Base-by-base conservation (phyloP, 2,888 invertebrate genomes). In the Ochropleura plecta region DNA sequence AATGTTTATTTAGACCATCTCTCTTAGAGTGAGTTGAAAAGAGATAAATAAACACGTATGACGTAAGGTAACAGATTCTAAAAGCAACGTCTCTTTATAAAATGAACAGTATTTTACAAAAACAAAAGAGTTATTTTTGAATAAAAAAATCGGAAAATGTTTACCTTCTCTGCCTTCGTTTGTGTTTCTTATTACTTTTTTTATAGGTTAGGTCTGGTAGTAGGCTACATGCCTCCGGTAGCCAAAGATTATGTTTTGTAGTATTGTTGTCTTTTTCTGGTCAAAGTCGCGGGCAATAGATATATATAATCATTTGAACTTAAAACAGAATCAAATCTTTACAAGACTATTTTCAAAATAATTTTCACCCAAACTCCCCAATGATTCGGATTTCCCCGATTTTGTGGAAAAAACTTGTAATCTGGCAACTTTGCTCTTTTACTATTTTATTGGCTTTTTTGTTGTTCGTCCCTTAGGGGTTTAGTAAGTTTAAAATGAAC, bases 361-460 rank as follows among this genome's bases (percentile, higher is more conserved):
- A 59, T 30, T 40, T 14, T 14, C 40, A 44, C 16, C 16, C 3
- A 46, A 53, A 73, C 46, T 64, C 60, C 73, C 59, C 8, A 55
- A 70, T 42, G 69, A 65, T 73, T 79, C 5, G 10, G 51, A 72
- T 70, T 73, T 67, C 71, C 71, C 62, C 48, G 44, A 73, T 20
- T 44, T 60, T 48, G 42, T 42, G 59, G 79, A 55, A 55, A 76
- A 83, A 78, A 60, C 40, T 42, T 51, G 16, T 59, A 65, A 73
- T 62, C 73, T 86, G 79, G 87, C 78, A 82, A 86, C 77, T 42
- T 79, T 72, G 49, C 64, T 74, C 53, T 79, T 81, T 84, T 66
- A 68, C 63, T 69, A 67, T 55, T 74, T 78, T 64, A 83, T 81
- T 81, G 74, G 42, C 48, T 73, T 84, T 81, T 86, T 86, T 69